Evolutionary conservation across 1,140 invertebrate genomes (phyloP).

Genomic region (Lasioglossum baleicum): DNA sequence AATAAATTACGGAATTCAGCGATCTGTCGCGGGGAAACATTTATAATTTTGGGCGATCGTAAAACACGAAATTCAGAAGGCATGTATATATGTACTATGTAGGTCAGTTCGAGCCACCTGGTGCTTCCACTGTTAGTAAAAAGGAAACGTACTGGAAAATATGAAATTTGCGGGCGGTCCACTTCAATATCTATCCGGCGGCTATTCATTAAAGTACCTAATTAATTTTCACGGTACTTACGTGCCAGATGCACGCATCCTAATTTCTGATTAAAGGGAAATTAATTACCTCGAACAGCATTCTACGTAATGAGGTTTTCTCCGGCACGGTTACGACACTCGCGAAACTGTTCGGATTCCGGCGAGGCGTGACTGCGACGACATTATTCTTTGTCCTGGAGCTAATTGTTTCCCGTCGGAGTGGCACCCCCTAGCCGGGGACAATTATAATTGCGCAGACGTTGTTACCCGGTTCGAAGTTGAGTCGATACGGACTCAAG

Average conservation of each 20-base stretch:
- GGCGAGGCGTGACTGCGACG: neutral
- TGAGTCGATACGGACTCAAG: neutral
- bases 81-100: too few relatives aligned
- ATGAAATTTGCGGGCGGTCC: neutral
- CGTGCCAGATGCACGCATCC: neutral
- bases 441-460: slow-evolving; percentile 15
- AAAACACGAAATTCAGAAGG: too few relatives aligned
- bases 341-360: neutral
- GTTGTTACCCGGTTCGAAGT: neutral
- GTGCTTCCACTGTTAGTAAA: too few relatives aligned
- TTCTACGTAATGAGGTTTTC: neutral
- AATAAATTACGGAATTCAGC: too few relatives aligned
- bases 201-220: neutral
- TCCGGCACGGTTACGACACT: neutral
- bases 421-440: neutral
- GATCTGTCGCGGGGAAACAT: too few relatives aligned
- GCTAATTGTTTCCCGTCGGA: neutral
- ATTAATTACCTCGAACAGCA: neutral
- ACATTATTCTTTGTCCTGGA: neutral
- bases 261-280: slow-evolving; percentile 1
- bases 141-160: neutral
- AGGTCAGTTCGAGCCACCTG: too few relatives aligned
- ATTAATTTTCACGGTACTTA: neutral
- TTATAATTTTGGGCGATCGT: too few relatives aligned
- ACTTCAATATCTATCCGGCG: neutral